Percentiles rank a stretch among this genome's conserved stretches.
Conservation (phyloP, 2,888 invertebrate genomes). For the Buathra laborator region DNA sequence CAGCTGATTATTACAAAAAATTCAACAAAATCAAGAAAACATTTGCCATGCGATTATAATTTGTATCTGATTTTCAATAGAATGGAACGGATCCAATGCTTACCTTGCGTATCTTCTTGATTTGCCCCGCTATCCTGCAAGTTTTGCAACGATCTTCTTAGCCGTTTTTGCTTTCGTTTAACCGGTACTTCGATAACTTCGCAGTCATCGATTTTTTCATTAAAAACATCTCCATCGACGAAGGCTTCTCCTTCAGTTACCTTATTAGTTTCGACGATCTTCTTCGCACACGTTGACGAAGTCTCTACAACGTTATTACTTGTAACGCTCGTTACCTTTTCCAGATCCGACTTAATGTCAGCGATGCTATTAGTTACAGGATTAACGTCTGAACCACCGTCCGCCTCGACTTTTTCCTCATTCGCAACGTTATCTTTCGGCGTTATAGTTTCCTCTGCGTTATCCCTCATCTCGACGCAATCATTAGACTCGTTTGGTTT, state of each 20-base stretch:
- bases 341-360: constrained; percentile 24
- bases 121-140: constrained; percentile 42
- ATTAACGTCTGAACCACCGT: constrained; percentile 27
- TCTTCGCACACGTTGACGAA: not conserved
- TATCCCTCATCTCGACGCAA: constrained; percentile 2
- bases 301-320: constrained; percentile 56
- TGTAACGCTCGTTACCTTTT: constrained; percentile 12
- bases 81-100: constrained; percentile 38
- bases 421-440: not conserved
- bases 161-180: constrained; percentile 57
- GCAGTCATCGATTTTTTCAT: constrained; percentile 55
- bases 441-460: not conserved
- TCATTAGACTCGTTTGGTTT: constrained; percentile 23
- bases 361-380: constrained; percentile 51
- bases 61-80: not conserved
- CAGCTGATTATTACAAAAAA: not conserved
- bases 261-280: constrained; percentile 2
- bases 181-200: constrained; percentile 63
- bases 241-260: not conserved
- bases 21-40: not conserved
- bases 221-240: constrained; percentile 17
- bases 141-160: constrained; percentile 54
- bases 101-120: constrained; percentile 64
- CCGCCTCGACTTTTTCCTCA: not conserved
- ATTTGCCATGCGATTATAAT: constrained; percentile 25